These are phyloP conservation scores for Pyrocephalus nanus DNA, from an alignment of 2,797 vertebrate genomes.

Conservation along the genomic window DNA sequence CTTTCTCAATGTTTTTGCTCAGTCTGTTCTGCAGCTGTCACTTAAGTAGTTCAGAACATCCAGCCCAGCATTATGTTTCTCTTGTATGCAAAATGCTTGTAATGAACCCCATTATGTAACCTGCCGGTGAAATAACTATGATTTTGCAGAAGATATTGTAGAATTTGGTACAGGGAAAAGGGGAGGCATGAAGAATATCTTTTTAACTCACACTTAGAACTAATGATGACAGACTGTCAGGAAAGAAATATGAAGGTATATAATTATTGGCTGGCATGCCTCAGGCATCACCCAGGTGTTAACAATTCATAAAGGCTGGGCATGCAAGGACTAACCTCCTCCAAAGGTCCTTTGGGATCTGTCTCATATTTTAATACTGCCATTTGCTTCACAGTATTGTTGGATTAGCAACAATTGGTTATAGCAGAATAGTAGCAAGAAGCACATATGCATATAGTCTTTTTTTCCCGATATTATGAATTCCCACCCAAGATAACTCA, in stretches of 20 bases:
- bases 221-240: constrained; percentile 85
- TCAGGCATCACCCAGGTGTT: constrained; percentile 87
- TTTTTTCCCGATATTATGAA: not conserved
- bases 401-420: not conserved
- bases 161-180: not conserved
- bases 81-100: not conserved
- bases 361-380: constrained; percentile 50
- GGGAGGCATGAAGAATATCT: not conserved
- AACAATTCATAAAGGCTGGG: constrained; percentile 79
- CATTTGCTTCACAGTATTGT: not conserved
- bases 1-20: not conserved
- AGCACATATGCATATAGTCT: not conserved
- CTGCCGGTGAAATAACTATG: not conserved
- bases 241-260: constrained; percentile 83
- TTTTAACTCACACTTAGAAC: constrained; percentile 70
- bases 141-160: not conserved
- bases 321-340: constrained; percentile 82
- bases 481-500: not conserved
- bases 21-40: not conserved
- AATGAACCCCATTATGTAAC: not conserved
- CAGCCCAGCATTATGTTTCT: not conserved
- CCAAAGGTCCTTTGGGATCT: constrained; percentile 64
- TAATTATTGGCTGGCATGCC: constrained; percentile 85
- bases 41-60: not conserved
- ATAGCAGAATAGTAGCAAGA: not conserved